Base-by-base conservation (phyloP, 2,888 invertebrate species). In the Coecobrya sp. region DNA sequence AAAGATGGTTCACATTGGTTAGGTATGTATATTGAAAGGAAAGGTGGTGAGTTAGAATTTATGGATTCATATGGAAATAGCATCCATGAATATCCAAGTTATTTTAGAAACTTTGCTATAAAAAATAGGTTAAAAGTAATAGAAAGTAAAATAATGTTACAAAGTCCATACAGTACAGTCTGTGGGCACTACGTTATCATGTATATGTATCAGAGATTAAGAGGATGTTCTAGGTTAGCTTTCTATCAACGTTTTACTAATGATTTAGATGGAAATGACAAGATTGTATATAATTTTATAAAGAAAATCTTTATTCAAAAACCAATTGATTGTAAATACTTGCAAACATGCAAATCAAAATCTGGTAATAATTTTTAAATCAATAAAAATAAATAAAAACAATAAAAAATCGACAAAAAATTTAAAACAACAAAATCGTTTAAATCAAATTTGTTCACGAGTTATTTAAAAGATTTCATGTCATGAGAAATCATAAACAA, bases 141-240 rank as follows among this genome's bases (percentile, higher is more conserved):
- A 52, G 70, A 89, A 42, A 45, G 27, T 16, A 36, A 36, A 36
- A 36, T 36, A 55, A n/a, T 19, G 30, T 16, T 89, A 19, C 89
- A 89, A 42, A 5, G 27, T 22, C 55, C 55, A 0, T n/a, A 2
- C 0, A 68, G 68, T 25, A 13, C 27, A 1, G 30, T 55, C 0
- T 89, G 89, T 42, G 89, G 89, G 2, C n/a, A 52, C 13, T 89
- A 89, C 70, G 82, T 89, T 42, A 49, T 89, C 16, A 22, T 25
- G n/a, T 89, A 81, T 36, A 25, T 89, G 55, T 25, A 25, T 70
- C 16, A 89, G 2, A 82, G 89, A 36, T 36, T 89, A 42, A 22
- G n/a, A 19, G 70, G 70, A 0, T 81, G 82, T 30, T 82, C 82
- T 7, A 27, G 49, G 19, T 0, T n/a, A 0, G 19, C 42, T 0